phyloP scores from a whole-genome alignment of 1,140 invertebrate species.

The Holcopasites calliopsidis region DNA sequence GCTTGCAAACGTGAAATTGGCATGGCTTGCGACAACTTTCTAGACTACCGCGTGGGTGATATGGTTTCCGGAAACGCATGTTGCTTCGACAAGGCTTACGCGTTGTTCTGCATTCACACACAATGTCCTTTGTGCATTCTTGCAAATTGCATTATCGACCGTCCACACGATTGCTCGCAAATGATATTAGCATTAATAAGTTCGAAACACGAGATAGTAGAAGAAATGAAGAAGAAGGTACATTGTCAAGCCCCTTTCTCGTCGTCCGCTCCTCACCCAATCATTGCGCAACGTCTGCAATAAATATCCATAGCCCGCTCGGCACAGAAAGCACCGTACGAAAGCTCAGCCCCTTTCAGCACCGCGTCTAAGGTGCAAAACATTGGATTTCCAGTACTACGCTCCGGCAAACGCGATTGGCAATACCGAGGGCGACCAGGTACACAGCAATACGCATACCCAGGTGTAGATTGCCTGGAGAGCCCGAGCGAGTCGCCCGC shows the following conservation, averaged over 20 bases:
- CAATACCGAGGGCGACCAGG: constrained; percentile 84
- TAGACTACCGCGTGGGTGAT: constrained; percentile 13
- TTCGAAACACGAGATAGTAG: too few species aligned
- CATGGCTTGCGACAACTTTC: constrained; percentile 38
- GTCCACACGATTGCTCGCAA: too few species aligned
- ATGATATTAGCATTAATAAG: too few species aligned
- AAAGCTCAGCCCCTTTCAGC: neutral
- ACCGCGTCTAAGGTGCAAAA: constrained; percentile 15
- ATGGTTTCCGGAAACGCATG: constrained; percentile 20
- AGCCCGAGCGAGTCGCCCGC: constrained; percentile 62
- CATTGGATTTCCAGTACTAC: constrained; percentile 85
- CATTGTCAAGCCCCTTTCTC: too few species aligned
- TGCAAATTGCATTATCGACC: neutral
- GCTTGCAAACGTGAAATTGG: constrained; percentile 5
- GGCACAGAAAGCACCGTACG: neutral
- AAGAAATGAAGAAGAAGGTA: too few species aligned
- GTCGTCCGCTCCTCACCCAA: too few species aligned
- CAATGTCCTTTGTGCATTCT: too few species aligned
- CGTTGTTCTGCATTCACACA: neutral
- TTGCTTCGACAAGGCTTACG: constrained; percentile 36
- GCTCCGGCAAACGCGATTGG: constrained; percentile 87
- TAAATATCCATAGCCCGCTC: constrained; percentile 6
- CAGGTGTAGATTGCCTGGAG: constrained; percentile 82
- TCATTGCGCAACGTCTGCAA: neutral
- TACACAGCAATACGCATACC: constrained; percentile 89